Evolutionary conservation across 2,888 invertebrate genomes (phyloP), one percentile per base, ranked within the genome.

Genomic region (Carterocephalus palaemon): DNA sequence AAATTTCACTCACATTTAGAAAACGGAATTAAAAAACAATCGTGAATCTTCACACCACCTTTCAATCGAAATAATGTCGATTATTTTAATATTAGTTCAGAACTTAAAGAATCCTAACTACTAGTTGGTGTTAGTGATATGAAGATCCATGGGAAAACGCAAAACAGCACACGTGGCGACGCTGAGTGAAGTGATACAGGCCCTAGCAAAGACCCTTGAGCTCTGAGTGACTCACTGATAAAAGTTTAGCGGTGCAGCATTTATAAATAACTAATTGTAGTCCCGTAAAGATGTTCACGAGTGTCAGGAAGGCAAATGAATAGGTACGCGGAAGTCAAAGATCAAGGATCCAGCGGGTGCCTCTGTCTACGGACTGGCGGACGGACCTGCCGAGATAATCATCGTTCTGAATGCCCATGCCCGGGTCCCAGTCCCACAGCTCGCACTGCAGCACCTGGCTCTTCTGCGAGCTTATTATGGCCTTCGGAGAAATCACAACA

Each of bases 301-400:
- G n/a, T n/a, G n/a, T n/a, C n/a, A n/a, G n/a, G n/a, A n/a, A n/a
- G n/a, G n/a, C n/a, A n/a, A n/a, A n/a, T n/a, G n/a, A n/a, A n/a
- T n/a, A n/a, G n/a, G n/a, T n/a, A n/a, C n/a, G n/a, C n/a, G n/a
- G n/a, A n/a, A n/a, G n/a, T n/a, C 8, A 20, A 17, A 33, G 28
- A 9, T 42, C 43, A 36, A 43, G 34, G 13, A 6, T 20, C 12
- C 19, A 9, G 20, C 23, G 56, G 55, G 51, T 56, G 57, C 61
- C 56, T 66, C 55, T 59, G 62, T 65, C 62, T 66, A 62, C 56
- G 56, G 59, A 60, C 57, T 60, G 57, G 55, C 59, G 63, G 67
- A 82, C 89, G 89, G 89, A 94, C 94, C 94, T 94, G 90, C 94
- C 94, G 83, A 95, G 91, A 80, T 89, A 90, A 90, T 95, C 94